Evolutionary conservation across 2,113 vertebrate species (phyloP).

Genomic region (Tragelaphus strepsiceros): DNA sequence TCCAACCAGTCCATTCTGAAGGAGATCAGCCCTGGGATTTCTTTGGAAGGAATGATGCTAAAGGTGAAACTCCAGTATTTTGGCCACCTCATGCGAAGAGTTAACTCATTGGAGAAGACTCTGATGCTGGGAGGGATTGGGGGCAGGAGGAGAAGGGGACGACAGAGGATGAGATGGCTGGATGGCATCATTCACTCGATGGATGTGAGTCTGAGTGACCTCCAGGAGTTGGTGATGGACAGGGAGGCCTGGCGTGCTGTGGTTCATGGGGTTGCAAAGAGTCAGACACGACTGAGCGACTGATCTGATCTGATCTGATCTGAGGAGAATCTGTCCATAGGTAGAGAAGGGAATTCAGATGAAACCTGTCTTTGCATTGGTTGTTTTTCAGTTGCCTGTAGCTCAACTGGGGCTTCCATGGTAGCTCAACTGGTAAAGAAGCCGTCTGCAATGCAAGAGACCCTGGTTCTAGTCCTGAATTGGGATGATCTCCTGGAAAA

Average conservation of each 20-base stretch:
- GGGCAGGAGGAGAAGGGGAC: too few relatives aligned
- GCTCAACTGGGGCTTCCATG: background rate
- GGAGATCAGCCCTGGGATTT: too few relatives aligned
- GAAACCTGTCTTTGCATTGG: background rate
- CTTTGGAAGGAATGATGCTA: too few relatives aligned
- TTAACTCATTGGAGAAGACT: too few relatives aligned
- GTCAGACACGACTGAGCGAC: background rate
- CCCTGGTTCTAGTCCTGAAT: background rate
- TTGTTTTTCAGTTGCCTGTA: background rate
- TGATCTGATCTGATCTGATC: background rate
- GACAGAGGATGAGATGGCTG: too few relatives aligned
- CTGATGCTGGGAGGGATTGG: too few relatives aligned
- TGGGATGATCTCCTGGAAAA: background rate
- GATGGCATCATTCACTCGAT: too few relatives aligned
- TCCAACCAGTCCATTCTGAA: too few relatives aligned
- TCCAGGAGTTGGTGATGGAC: background rate
- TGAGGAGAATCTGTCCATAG: background rate
- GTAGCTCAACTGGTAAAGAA: background rate
- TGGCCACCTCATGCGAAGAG: too few relatives aligned
- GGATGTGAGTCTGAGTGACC: too few relatives aligned
- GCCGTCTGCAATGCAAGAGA: background rate
- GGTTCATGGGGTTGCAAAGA: background rate
- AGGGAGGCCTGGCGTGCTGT: background rate
- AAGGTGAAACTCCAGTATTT: too few relatives aligned
- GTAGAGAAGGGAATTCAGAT: background rate